Evolutionary conservation across 2,888 invertebrate species (phyloP), one percentile per base, ranked within the genome.

Genomic region (Eumerus sabulonum): DNA sequence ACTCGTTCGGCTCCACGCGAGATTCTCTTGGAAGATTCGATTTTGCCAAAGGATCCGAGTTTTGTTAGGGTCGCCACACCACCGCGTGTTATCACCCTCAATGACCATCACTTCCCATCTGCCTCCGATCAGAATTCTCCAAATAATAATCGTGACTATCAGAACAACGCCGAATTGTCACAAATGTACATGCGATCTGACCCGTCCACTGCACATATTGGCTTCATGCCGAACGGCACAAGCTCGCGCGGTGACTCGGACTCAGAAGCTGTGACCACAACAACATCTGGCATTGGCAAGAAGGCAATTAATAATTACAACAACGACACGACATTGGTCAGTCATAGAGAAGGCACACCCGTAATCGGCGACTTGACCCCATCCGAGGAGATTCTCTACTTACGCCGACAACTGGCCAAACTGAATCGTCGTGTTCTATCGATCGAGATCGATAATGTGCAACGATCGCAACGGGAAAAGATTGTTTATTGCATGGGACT

Each of bases 1-100:
- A 94, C 95, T 18, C 93, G 94, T 88, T 95, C 96, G 47, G 93
- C 96, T n/a, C 96, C 96, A 1, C 91, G 95, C 83, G 97, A 97
- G 90, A 94, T 96, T 71, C 92, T 93, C 82, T 90, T 95, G 85
- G 97, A 97, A 86, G 95, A 96, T 90, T 93, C 95, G 12, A 92
- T 95, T 81, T 89, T 95, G 86, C 91, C 92, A 45, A 92, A 92
- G 73, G 93, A 94, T 83, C 92, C 93, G 38, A 92, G 93, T 14
- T 92, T 93, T 89, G 92, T 96, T 57, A 92, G 96, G 81, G 95
- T 97, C 53, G 92, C 95, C 89, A 97, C 97, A 16, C 98, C 98
- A 3, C 98, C 98, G 11, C 91, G 96, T 84, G 93, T 94, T 16
- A 93, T 98, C 62, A 97, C 96, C 11, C 90, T 98, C 63, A 95